A percentile compares a stretch with the other conserved stretches of the same genome.
Evolutionary conservation across 2,113 vertebrate genomes (phyloP).

Genomic region (Epinephelus fuscoguttatus): DNA sequence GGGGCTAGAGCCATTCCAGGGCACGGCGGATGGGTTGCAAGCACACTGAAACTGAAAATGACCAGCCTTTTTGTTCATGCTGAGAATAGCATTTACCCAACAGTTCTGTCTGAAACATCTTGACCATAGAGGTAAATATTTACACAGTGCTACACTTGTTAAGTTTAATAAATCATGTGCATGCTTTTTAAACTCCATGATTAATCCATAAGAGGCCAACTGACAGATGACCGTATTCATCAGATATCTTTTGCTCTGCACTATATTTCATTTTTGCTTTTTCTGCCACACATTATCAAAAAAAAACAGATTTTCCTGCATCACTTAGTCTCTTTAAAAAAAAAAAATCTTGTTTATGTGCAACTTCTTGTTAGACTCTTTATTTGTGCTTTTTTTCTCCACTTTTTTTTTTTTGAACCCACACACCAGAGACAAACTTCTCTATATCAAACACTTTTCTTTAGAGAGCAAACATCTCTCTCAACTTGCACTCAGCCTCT

Average conservation of each 20-base stretch:
- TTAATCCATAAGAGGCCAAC: neutral
- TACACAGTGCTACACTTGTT: neutral
- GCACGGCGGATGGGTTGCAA: conserved; percentile 46
- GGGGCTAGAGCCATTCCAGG: conserved; percentile 43
- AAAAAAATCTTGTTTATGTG: neutral
- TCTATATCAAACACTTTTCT: conserved; percentile 21
- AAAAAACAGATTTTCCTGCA: neutral
- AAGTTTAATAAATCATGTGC: neutral
- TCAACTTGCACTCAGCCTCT: conserved; percentile 15
- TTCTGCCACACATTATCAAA: neutral
- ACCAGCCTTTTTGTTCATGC: conserved; percentile 14
- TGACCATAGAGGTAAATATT: conserved; percentile 18
- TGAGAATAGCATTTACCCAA: conserved; percentile 18
- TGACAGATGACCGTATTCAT: neutral
- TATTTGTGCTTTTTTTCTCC: neutral
- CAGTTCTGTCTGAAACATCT: conserved; percentile 11
- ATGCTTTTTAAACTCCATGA: neutral
- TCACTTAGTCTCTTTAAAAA: neutral
- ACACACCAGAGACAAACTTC: conserved; percentile 20
- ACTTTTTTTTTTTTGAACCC: neutral
- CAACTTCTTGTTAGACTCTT: neutral
- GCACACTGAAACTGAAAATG: conserved; percentile 33
- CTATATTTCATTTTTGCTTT: neutral
- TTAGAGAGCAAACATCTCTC: neutral
- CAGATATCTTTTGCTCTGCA: neutral